Evolutionary conservation across 1,140 invertebrate genomes (phyloP).

Genomic region (Mactra quadrangularis): DNA sequence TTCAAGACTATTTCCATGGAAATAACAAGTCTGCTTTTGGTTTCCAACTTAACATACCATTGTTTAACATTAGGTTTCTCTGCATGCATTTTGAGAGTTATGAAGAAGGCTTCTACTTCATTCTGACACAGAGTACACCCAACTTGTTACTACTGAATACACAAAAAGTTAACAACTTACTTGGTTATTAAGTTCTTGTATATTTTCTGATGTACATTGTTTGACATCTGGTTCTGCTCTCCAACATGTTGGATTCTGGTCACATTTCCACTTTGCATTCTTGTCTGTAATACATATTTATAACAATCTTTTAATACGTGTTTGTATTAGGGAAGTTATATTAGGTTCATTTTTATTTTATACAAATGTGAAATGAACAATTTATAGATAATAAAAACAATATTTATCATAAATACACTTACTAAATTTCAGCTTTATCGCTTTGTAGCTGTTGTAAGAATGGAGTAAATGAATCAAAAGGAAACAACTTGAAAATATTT

Average conservation of each 20-base stretch:
- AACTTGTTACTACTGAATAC: too few species aligned
- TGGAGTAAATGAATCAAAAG: too few species aligned
- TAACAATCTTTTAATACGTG: background rate
- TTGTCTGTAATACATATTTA: background rate
- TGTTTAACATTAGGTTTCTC: too few species aligned
- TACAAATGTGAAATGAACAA: background rate
- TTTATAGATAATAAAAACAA: background rate
- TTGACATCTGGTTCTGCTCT: conserved; percentile 43
- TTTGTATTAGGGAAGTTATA: background rate
- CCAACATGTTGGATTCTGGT: conserved; percentile 48
- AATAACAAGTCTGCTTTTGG: too few species aligned
- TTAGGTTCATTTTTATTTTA: background rate
- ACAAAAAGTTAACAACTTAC: background rate
- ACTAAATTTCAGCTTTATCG: too few species aligned
- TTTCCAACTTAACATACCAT: too few species aligned
- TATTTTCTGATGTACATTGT: conserved; percentile 33
- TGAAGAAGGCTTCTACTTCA: too few species aligned
- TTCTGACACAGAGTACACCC: too few species aligned
- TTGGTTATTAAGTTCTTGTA: conserved; percentile 29
- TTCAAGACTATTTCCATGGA: too few species aligned
- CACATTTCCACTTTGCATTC: conserved; percentile 43
- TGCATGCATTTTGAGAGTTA: too few species aligned
- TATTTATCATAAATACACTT: background rate
- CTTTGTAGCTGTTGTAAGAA: too few species aligned
- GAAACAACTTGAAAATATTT: too few species aligned